phyloP scores from a whole-genome alignment of 2,797 vertebrate species.

The Ambastaia sidthimunki region DNA sequence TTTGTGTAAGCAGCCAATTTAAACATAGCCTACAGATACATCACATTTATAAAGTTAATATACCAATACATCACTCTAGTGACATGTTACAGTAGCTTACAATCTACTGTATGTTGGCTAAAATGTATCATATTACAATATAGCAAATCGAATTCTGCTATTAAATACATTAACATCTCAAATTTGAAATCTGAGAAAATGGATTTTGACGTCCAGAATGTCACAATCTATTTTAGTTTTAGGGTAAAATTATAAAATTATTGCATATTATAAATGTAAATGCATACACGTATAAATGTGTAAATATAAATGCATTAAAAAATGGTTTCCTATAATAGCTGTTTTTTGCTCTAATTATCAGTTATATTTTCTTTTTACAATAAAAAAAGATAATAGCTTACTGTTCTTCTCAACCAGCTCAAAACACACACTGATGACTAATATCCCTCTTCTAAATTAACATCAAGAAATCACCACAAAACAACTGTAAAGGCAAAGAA shows the following conservation, averaged over 20 bases:
- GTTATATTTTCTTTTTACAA: background rate
- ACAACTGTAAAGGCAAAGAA: background rate
- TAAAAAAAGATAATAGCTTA: no score
- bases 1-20: constrained; percentile 3
- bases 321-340: no score
- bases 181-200: no score
- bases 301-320: no score
- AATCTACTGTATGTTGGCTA: background rate
- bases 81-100: background rate
- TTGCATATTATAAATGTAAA: no score
- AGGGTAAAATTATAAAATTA: background rate
- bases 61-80: constrained; percentile 1
- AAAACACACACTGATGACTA: background rate
- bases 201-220: no score
- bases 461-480: background rate
- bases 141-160: no score
- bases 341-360: no score
- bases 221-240: background rate
- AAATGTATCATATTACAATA: no score
- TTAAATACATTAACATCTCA: no score
- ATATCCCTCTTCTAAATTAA: background rate
- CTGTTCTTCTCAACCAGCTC: background rate
- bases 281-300: no score
- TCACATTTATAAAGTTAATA: background rate
- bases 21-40: constrained; percentile 7